These are phyloP conservation scores for Drosophila mojavensis DNA, from an alignment of 1,140 invertebrate species.

Conservation along the genomic window DNA sequence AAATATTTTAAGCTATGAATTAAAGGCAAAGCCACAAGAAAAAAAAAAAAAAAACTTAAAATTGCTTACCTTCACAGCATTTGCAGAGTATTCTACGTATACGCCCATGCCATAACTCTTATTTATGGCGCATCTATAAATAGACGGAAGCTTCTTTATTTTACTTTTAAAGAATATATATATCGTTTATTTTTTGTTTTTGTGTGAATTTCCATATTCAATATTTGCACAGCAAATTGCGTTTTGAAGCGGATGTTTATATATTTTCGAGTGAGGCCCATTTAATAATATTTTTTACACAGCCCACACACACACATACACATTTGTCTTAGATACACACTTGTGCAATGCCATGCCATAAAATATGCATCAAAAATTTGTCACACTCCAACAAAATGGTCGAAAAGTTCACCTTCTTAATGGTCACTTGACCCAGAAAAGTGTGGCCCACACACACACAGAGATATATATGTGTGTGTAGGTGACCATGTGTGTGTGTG, in stretches of 20 bases:
- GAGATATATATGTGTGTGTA: not conserved
- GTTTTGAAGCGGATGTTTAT: conserved; percentile 54
- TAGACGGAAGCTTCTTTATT: conserved; percentile 8
- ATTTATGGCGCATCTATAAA: conserved; percentile 22
- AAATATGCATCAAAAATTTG: conserved; percentile 80
- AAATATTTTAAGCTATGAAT: too few relatives aligned
- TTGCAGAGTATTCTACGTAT: not conserved
- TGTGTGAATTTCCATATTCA: conserved; percentile 63
- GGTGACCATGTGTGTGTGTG: not conserved
- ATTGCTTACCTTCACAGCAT: not conserved
- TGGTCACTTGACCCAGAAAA: conserved; percentile 75
- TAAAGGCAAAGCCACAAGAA: too few relatives aligned
- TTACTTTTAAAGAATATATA: conserved; percentile 11
- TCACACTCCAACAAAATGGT: conserved; percentile 66
- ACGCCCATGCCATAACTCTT: not conserved
- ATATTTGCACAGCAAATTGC: conserved; percentile 71
- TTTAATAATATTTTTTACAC: conserved; percentile 8
- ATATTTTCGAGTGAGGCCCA: conserved; percentile 25
- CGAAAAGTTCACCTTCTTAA: conserved; percentile 75
- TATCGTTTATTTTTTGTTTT: conserved; percentile 24
- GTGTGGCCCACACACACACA: conserved; percentile 16
- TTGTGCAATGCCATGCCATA: conserved; percentile 49
- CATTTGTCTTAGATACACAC: conserved; percentile 13
- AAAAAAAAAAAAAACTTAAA: not conserved
- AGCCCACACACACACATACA: not conserved